Base-by-base conservation (phyloP, 2,797 vertebrate genomes). In the Pseudomugil gertrudae region DNA sequence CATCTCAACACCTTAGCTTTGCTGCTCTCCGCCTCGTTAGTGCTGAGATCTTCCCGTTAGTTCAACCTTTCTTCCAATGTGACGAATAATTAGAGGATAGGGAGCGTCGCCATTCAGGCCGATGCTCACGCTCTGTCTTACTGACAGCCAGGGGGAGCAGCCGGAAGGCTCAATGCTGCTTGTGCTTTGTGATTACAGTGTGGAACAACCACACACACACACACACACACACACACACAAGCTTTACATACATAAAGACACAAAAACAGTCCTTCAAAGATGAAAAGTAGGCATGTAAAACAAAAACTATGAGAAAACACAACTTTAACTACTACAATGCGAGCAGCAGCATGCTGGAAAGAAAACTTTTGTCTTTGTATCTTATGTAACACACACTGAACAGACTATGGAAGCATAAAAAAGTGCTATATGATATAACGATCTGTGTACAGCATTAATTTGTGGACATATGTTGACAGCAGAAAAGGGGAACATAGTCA, bases 141-240 rank as follows among this genome's bases (percentile, higher is more conserved):
- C 51, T 72, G 80, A 82, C 78, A 74, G 64, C 30, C 47, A 47
- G 74, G 23, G 58, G 60, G 54, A 70, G 80, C 62, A 57, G 72
- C 61, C 2, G 68, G 78, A 72, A 47, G 68, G 66, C 24, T 9
- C 3, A 23, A 65, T 63, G 76, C 56, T 60, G 74, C 68, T 67
- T 66, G 74, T 77, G 83, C 77, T 82, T 73, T 59, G 81, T 77
- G 71, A 79, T 82, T 79, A 68, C 85, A 85, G 83, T 74, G n/a
- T 69, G 80, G 19, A 69, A 62, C 57, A 60, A 62, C 30, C 71
- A 78, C 74, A 71, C 72, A 72, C 65, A 66, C 29, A 67, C 51
- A 70, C 48, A n/a, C n/a, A n/a, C n/a, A n/a, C n/a, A 59, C 55
- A 72, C 56, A 74, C 35, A 64, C 32, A 56, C 29, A 40, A 15